These are phyloP conservation scores for Drosophila koepferae DNA, from an alignment of 2,888 invertebrate species.

Conservation along the genomic window DNA sequence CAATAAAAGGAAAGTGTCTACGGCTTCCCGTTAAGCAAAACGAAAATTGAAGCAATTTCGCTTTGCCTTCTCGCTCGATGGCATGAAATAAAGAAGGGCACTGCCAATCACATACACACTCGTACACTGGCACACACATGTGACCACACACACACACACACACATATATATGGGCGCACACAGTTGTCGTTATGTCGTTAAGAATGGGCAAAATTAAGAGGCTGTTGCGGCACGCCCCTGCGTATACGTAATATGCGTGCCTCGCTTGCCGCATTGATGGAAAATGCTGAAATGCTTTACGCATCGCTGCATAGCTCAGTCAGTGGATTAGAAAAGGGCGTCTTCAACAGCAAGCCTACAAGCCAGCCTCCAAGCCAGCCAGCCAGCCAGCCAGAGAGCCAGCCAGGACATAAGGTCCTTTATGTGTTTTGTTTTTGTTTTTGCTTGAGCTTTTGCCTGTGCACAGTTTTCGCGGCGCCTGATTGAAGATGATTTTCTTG, in stretches of 20 bases:
- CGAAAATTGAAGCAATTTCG: slow-evolving; percentile 81
- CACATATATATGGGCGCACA: slow-evolving; percentile 16
- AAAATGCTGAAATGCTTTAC: slow-evolving; percentile 81
- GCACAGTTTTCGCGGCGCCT: slow-evolving; percentile 69
- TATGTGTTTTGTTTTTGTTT: slow-evolving; percentile 12
- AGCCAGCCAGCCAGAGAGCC: background rate
- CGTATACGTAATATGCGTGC: slow-evolving; percentile 75
- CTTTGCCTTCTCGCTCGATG: slow-evolving; percentile 48
- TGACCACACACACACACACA: slow-evolving; percentile 15
- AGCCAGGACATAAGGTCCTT: slow-evolving; percentile 46
- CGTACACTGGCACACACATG: slow-evolving; percentile 26
- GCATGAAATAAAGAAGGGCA: slow-evolving; percentile 60
- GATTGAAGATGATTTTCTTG: slow-evolving; percentile 77
- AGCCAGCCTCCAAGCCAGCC: slow-evolving; percentile 13
- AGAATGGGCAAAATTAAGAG: slow-evolving; percentile 75
- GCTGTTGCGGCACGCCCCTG: slow-evolving; percentile 74
- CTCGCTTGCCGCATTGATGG: slow-evolving; percentile 66
- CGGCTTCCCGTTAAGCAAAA: slow-evolving; percentile 76
- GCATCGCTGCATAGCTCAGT: slow-evolving; percentile 79
- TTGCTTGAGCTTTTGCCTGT: slow-evolving; percentile 28
- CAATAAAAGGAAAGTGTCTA: slow-evolving; percentile 82
- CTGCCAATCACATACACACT: slow-evolving; percentile 54
- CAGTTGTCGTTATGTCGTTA: slow-evolving; percentile 72
- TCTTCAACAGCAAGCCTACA: slow-evolving; percentile 33
- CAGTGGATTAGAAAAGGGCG: slow-evolving; percentile 81